Evolutionary conservation across 2,113 vertebrate species (phyloP).

Genomic region (Hemicordylus capensis): DNA sequence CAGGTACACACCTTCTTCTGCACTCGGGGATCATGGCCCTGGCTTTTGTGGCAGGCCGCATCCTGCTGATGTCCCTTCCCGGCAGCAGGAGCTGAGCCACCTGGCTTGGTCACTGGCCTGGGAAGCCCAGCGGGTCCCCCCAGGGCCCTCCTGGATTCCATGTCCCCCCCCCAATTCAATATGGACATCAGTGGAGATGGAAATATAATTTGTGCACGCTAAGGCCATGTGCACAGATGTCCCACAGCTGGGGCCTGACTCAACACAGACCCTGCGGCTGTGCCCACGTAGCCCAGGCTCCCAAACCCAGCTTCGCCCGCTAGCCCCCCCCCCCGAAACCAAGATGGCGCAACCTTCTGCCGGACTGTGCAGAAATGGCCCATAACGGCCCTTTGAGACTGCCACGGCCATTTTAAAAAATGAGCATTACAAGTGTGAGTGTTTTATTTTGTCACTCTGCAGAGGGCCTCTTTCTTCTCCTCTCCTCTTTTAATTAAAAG

Average conservation of each 20-base stretch:
- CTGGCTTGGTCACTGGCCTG: too few relatives aligned
- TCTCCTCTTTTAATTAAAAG: not conserved
- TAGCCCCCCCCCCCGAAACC: not conserved
- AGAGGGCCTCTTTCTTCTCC: conserved; percentile 57
- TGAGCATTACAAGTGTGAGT: not conserved
- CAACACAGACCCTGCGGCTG: not conserved
- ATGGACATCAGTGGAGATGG: not conserved
- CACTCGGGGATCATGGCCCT: too few relatives aligned
- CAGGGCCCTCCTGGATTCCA: too few relatives aligned
- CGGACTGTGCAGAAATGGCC: not conserved
- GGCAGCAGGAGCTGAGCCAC: too few relatives aligned
- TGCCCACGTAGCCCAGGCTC: not conserved
- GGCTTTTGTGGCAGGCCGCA: too few relatives aligned
- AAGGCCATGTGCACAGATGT: not conserved
- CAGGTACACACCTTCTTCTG: too few relatives aligned
- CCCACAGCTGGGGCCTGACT: not conserved
- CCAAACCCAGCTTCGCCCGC: too few relatives aligned
- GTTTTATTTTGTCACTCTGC: conserved; percentile 39
- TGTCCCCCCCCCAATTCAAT: not conserved
- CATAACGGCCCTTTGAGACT: not conserved
- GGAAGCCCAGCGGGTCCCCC: too few relatives aligned
- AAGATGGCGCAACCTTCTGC: not conserved
- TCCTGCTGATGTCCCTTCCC: too few relatives aligned
- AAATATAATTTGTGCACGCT: not conserved
- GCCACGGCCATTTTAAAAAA: not conserved